Evolutionary conservation across 2,797 vertebrate species (phyloP), one percentile per base, ranked within the genome.

Genomic region (Australoheros facetus): DNA sequence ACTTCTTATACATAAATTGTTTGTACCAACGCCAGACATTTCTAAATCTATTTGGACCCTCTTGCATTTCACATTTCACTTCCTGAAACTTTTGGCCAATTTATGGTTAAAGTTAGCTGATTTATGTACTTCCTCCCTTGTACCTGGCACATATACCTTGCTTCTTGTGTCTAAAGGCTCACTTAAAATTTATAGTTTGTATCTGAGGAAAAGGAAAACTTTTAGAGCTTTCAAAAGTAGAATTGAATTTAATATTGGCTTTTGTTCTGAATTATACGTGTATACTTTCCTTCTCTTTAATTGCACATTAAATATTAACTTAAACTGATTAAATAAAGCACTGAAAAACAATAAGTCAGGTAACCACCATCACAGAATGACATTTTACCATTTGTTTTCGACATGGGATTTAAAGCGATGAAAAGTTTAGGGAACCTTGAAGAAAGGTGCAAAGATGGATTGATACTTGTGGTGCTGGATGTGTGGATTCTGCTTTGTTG

Each of bases 401-500:
- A 37, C 34, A 37, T 9, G 9, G 34, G 34, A 37, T 10, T 10
- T 37, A 37, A 37, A 37, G 34, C 34, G 9, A 37, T 37, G 34
- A 1, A 9, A 37, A 37, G 34, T 37, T 37, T 37, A 37, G 34
- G 9, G 34, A 37, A 72, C 80, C 58, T 79, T 76, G 76, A 64
- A 77, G 71, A 73, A 71, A 83, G 75, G 88, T 86, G 87, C 82
- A 81, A 92, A 90, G 86, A 92, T 94, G 88, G 93, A 95, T 94
- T 77, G 69, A 54, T 86, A 82, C 81, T 92, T 95, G 93, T 93
- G 89, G 87, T 82, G 90, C 83, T 82, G 77, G 79, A 92, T 79
- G 85, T 92, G 94, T 71, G 93, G 88, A 94, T 94, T 95, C 80
- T 96, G 7, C 80, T 83, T 75, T 17, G 59, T 17, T 45, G n/a